Conservation (phyloP, 2,888 invertebrate species). For the Microctonus aethiopoides region DNA sequence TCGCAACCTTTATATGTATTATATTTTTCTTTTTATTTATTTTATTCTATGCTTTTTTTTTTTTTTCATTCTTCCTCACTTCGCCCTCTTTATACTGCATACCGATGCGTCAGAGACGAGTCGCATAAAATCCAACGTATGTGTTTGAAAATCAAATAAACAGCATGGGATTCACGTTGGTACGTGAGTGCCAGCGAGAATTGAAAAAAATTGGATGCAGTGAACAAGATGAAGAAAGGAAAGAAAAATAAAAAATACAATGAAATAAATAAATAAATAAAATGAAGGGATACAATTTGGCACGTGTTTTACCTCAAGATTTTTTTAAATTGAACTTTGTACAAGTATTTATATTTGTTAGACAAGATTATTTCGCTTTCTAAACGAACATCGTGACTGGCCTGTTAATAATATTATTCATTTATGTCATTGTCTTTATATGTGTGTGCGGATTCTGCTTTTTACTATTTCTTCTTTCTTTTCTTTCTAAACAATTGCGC, state of each 20-base stretch:
- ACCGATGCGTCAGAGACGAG: conserved; percentile 8
- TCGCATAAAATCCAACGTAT: conserved; percentile 10
- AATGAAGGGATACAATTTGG: neutral
- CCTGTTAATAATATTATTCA: conserved; percentile 8
- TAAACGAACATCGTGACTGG: conserved; percentile 43
- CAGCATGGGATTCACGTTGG: conserved; percentile 7
- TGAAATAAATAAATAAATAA: neutral
- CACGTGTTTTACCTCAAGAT: conserved; percentile 22
- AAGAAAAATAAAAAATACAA: neutral
- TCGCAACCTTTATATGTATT: neutral
- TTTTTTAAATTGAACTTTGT: conserved; percentile 42
- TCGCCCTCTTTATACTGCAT: neutral
- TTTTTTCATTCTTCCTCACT: neutral
- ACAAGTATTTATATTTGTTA: conserved; percentile 44
- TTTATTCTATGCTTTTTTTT: neutral
- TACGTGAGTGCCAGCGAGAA: neutral
- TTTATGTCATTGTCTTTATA: conserved; percentile 3
- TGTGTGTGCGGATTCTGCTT: neutral
- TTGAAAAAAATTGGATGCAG: conserved; percentile 14
- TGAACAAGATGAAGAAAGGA: neutral
- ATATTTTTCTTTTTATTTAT: neutral
- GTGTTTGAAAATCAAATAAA: conserved; percentile 12
- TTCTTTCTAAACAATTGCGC: too few species aligned
- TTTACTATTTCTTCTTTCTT: neutral
- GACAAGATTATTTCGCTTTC: conserved; percentile 45